Base-by-base conservation (phyloP, 2,888 invertebrate genomes). In the Acrobasis suavella region DNA sequence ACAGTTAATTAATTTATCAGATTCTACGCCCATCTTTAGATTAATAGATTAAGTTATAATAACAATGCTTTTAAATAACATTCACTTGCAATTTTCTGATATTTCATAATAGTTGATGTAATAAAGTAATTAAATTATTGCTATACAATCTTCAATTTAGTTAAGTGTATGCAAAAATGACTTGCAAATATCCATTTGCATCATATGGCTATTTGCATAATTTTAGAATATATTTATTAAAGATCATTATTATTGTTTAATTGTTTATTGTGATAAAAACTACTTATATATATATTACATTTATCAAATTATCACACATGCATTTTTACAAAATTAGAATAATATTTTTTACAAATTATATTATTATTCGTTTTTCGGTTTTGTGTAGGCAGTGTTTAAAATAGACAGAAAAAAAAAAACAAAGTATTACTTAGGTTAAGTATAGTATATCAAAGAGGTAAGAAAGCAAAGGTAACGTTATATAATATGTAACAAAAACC, bases 41-140 rank as follows among this genome's bases (percentile, higher is more conserved):
- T 58, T 58, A 58, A n/a, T 17, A 32, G 58, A 46, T 58, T 17
- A 49, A 16, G 16, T n/a, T 52, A 37, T 16, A 10, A 52, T 52
- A 52, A 55, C 55, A 54, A 54, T 39, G 39, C 55, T 55, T 55
- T 55, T 16, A 16, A 12, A 32, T 32, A 14, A 39, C 37, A 55
- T 15, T 55, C 16, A 55, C 10, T 32, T 32, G 32, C 52, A 52
- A 50, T 52, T 52, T 22, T 32, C 14, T 14, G 32, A 32, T 14
- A 14, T 52, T 52, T 52, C 22, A 52, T n/a, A 52, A 32, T 32
- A n/a, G 22, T 22, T 52, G n/a, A 50, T 14, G 6, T 51, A 22
- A 46, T 46, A 46, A n/a, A 14, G 46, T 46, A 14, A 46, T 46
- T 46, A 46, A 46, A 46, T 46, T 46, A 14, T 46, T 46, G 46